Base-by-base conservation (phyloP, 2,888 invertebrate species). In the Pristionchus exspectatus region DNA sequence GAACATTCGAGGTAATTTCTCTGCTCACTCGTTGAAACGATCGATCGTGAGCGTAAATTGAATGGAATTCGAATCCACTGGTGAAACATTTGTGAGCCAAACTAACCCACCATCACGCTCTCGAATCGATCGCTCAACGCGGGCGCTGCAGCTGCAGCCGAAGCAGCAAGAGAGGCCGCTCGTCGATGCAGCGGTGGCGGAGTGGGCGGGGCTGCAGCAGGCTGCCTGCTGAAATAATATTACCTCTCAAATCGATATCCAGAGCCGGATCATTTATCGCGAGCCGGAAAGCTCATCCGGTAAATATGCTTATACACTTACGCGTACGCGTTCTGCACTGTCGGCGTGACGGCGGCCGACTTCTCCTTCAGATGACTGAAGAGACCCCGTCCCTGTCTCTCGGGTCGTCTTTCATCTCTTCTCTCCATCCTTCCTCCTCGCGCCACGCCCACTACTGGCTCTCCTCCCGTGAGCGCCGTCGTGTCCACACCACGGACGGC, bases 291-390 rank as follows among this genome's bases (percentile, higher is more conserved):
- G 18, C 21, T 21, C 63, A 21, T 27, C 44, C 44, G 56, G 18
- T 0, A 56, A 56, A 56, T 56, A 21, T 12, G 16, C 44, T n/a
- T n/a, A n/a, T n/a, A n/a, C 74, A 24, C 81, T 81, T 50, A 83
- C 77, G 88, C 69, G 24, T 91, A 91, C 24, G 90, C 89, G 44
- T 88, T 90, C 95, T 98, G 98, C 92, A 98, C 97, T 66, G 98
- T 97, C 95, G 98, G 98, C 97, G 98, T 98, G 74, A 99, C 98
- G 96, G 98, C 98, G 66, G 97, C 97, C 33, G 98, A 98, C 0
- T 98, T 98, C 95, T 98, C 98, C 95, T 98, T 98, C 54, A 99
- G 96, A 95, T 98, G 98, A 95, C 98, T 97, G 94, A 97, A 98
- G 3, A 98, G 98, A 38, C 98, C 98, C 87, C 98, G 98, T 44